Evolutionary conservation across 1,140 invertebrate genomes (phyloP).

Genomic region (Chrysomallon squamiferum): DNA sequence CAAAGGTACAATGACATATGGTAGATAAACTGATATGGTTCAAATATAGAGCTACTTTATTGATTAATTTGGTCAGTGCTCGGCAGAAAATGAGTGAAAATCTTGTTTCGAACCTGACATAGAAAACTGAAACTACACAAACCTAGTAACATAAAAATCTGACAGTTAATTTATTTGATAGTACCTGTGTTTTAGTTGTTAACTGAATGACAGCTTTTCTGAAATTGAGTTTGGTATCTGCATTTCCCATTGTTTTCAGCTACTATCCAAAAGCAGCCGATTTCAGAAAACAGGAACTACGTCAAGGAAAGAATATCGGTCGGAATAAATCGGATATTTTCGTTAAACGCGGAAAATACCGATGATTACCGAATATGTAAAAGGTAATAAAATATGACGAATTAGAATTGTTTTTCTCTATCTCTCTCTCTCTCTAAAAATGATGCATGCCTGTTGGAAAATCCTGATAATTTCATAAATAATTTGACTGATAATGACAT

Average conservation of each 20-base stretch:
- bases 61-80: not conserved
- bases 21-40: not conserved
- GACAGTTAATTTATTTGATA: not conserved
- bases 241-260: conserved; percentile 84
- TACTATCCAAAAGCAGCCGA: conserved; percentile 28
- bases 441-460: too few relatives aligned
- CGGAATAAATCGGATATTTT: conserved; percentile 1
- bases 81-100: not conserved
- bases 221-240: conserved; percentile 97
- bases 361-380: not conserved
- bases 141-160: not conserved
- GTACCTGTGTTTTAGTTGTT: conserved; percentile 93
- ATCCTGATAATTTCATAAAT: too few relatives aligned
- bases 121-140: not conserved
- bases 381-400: too few relatives aligned
- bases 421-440: too few relatives aligned
- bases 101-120: not conserved
- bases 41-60: not conserved
- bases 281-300: conserved; percentile 27
- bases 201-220: conserved; percentile 96
- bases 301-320: conserved; percentile 13
- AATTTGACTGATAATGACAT: too few relatives aligned
- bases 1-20: not conserved
- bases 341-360: not conserved
- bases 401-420: too few relatives aligned